Conservation (phyloP, 2,113 vertebrate genomes). For the Sitta europaea region DNA sequence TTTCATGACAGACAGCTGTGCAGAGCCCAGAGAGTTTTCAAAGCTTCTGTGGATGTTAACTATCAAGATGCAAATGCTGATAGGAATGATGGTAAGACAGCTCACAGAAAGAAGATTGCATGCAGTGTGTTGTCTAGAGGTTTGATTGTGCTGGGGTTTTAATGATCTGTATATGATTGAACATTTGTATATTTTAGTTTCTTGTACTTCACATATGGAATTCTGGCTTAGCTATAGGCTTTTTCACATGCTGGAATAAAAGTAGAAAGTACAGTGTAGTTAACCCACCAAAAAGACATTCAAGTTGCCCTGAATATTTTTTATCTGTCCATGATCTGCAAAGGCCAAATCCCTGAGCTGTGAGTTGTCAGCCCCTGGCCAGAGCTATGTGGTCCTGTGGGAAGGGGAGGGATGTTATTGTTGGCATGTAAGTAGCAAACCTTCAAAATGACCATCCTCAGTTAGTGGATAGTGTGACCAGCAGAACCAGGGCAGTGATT, state of each 20-base stretch:
- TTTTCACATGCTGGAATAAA: neutral
- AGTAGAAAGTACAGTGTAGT: neutral
- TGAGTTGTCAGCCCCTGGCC: neutral
- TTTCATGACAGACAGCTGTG: neutral
- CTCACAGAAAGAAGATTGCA: neutral
- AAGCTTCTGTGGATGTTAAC: neutral
- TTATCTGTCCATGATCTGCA: neutral
- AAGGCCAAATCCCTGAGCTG: neutral
- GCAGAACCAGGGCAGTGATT: neutral
- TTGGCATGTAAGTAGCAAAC: neutral
- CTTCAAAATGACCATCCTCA: neutral
- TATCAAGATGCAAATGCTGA: neutral
- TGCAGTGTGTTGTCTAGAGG: neutral
- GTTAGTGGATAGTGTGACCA: rapidly evolving
- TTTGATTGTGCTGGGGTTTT: neutral
- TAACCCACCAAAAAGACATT: neutral
- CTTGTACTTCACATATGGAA: neutral
- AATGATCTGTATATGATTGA: neutral
- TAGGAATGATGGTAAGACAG: neutral
- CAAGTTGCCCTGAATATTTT: neutral
- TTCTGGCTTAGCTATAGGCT: neutral
- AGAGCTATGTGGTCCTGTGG: neutral
- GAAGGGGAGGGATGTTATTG: neutral
- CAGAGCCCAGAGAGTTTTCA: neutral
- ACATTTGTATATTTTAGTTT: neutral